Conservation (phyloP, 2,797 vertebrate genomes). For the Gallirallus australis region DNA sequence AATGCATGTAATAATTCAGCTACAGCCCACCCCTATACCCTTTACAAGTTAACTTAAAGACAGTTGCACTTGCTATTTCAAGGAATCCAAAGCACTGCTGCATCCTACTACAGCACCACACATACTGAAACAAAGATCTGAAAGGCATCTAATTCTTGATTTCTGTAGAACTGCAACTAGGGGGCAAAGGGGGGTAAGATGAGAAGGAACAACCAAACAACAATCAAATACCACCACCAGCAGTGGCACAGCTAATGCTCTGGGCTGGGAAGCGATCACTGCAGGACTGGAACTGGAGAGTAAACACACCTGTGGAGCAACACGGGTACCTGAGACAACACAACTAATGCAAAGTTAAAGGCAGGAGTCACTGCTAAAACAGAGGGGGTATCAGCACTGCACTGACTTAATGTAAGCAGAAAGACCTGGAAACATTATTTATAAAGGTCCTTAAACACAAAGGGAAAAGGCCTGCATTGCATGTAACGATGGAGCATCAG, state of each 20-base stretch:
- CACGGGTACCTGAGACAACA: neutral
- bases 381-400: neutral
- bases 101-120: neutral
- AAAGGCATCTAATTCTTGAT: neutral
- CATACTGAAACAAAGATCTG: neutral
- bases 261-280: neutral
- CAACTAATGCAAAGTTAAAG: neutral
- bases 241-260: neutral
- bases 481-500: neutral
- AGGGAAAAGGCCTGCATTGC: neutral
- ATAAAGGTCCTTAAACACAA: neutral
- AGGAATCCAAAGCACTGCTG: neutral
- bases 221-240: neutral
- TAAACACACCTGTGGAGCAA: neutral
- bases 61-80: neutral
- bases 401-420: neutral
- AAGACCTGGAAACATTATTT: neutral
- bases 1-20: neutral
- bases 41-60: neutral
- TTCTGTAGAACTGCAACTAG: neutral
- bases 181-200: neutral
- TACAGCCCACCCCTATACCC: neutral
- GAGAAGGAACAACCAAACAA: neutral
- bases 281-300: neutral
- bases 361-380: neutral